Base-by-base conservation (phyloP, 2,113 vertebrate species). In the Strix aluco region DNA sequence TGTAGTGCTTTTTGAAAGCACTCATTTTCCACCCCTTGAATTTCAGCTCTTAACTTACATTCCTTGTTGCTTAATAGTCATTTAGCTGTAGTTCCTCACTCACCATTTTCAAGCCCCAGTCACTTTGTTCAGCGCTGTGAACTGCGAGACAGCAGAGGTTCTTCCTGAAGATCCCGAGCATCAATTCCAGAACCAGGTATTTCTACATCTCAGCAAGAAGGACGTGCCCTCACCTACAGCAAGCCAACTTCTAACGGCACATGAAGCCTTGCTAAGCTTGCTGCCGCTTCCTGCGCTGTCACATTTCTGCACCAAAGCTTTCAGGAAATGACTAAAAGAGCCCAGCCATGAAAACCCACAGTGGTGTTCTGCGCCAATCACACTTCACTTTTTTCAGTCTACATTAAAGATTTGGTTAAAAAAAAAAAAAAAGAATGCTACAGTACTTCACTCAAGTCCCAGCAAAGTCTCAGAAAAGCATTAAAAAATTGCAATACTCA, bases 251-350 rank as follows among this genome's bases (percentile, higher is more conserved):
- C 67, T 32, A 84, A 54, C 29, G 5, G 95, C 87, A 86, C 79
- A 81, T 10, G 4, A 81, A 72, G 84, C 87, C 96, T 90, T 54
- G 86, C 93, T 94, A 80, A 83, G 95, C 89, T 70, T 22, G 93
- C 87, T 88, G 82, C 79, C 1, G 81, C 92, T 98, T 98, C 92
- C 96, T 97, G 90, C 44, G 11, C 78, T 81, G 92, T 92, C 87
- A 96, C 72, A 91, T 95, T 83, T 97, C 95, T 97, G 66, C 80
- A 90, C 42, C 51, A 69, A 69, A 73, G 96, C 86, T 91, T 95
- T 97, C 98, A 98, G 98, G 98, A 98, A 98, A 98, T 98, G 94
- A 97, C 96, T 95, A 97, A 95, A 97, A 96, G 92, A 97, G 92
- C 70, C 40, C 91, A 91, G 86, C 78, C 95, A 89, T 96, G 92